These are phyloP conservation scores for Napeogenes sylphis DNA, from an alignment of 2,888 invertebrate species.

Conservation along the genomic window DNA sequence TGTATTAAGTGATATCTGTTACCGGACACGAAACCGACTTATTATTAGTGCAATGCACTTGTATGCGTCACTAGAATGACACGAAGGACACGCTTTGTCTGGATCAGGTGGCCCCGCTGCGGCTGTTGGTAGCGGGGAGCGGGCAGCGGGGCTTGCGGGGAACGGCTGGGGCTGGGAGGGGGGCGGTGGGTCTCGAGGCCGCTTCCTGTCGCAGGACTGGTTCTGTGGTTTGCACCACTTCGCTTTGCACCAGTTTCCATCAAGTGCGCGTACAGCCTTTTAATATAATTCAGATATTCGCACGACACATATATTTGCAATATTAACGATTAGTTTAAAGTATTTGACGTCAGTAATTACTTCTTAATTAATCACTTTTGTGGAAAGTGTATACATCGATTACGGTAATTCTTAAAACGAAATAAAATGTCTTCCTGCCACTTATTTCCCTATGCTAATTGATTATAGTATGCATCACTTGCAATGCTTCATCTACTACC, in stretches of 20 bases:
- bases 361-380: conserved; percentile 21
- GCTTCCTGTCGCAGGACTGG: conserved; percentile 74
- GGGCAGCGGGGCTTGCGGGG: conserved; percentile 29
- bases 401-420: conserved; percentile 7
- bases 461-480: conserved; percentile 22
- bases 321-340: background rate
- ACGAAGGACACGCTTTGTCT: conserved; percentile 75
- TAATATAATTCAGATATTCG: conserved; percentile 48
- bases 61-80: conserved; percentile 62
- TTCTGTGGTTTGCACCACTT: conserved; percentile 72
- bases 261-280: conserved; percentile 58
- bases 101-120: conserved; percentile 64
- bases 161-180: conserved; percentile 34
- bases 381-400: conserved; percentile 18
- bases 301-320: conserved; percentile 40
- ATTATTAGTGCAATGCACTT: conserved; percentile 74
- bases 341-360: conserved; percentile 7
- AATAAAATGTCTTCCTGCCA: conserved; percentile 19
- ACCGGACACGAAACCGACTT: conserved; percentile 65
- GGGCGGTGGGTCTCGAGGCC: conserved; percentile 54
- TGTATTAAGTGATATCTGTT: conserved; percentile 24
- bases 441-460: conserved; percentile 24
- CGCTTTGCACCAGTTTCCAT: conserved; percentile 71
- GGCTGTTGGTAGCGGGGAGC: conserved; percentile 36
- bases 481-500: conserved; percentile 27